phyloP scores from a whole-genome alignment of 2,113 vertebrate genomes.

The Xenopus tropicalis region UCB_Xtro_10.0 CM004450.2:39868501-39869000 shows the following conservation, averaged over 20 bases:
- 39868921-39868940: not conserved
- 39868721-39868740: not conserved
- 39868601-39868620: no score
- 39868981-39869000: no score
- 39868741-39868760: not conserved
- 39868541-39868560: no score
- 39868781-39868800: slow-evolving; percentile 3
- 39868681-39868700: not conserved
- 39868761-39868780: slow-evolving; percentile 10
- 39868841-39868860: not conserved
- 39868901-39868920: not conserved
- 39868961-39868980: slow-evolving; percentile 1
- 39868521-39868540: no score
- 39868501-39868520: no score
- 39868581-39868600: no score
- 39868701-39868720: not conserved
- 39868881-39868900: not conserved
- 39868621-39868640: no score
- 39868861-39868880: slow-evolving; percentile 1
- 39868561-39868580: no score
- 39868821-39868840: not conserved
- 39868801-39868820: slow-evolving; percentile 14
- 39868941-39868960: slow-evolving; percentile 10
- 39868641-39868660: no score
- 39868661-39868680: slow-evolving; percentile 9